A percentile compares a stretch with the other conserved stretches of the same genome.
Conservation (phyloP, 2,797 vertebrate species). For the Amniataba percoides region DNA sequence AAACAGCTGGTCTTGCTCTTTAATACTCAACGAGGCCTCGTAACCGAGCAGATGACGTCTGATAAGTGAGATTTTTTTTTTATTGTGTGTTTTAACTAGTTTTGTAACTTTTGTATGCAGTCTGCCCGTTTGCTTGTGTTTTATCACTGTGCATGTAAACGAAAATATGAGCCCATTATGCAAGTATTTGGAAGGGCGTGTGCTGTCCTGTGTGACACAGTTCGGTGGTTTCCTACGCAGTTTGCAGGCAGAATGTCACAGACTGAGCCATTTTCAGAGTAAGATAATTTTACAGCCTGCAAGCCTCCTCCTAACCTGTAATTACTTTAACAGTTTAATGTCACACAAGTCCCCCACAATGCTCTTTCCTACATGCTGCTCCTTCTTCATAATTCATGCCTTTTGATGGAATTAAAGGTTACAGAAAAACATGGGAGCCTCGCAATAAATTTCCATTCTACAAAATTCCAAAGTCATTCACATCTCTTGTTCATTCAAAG, state of each 20-base stretch:
- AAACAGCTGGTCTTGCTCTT: constrained; percentile 1
- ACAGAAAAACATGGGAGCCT: constrained; percentile 47
- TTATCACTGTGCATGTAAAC: constrained; percentile 24
- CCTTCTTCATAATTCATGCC: constrained; percentile 70
- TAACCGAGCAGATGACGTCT: constrained; percentile 5
- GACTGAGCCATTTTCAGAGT: constrained; percentile 53
- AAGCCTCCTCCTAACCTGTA: constrained; percentile 66
- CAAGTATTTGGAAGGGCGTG: constrained; percentile 54
- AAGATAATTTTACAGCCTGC: constrained; percentile 64
- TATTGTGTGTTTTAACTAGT: not conserved
- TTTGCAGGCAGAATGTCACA: constrained; percentile 62
- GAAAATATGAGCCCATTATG: constrained; percentile 41
- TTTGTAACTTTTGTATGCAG: not conserved
- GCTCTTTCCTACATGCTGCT: constrained; percentile 52
- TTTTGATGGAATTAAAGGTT: constrained; percentile 69
- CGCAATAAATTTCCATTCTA: constrained; percentile 57
- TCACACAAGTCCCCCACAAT: constrained; percentile 69
- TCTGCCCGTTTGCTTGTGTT: constrained; percentile 6
- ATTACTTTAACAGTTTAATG: constrained; percentile 82
- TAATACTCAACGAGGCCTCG: not conserved
- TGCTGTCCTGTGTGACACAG: constrained; percentile 42
- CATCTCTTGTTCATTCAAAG: constrained; percentile 10
- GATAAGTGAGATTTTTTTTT: not conserved
- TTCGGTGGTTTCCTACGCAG: constrained; percentile 47
- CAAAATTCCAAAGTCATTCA: constrained; percentile 39